phyloP scores from a whole-genome alignment of 1,140 invertebrate genomes.

The Sinonovacula constricta region DNA sequence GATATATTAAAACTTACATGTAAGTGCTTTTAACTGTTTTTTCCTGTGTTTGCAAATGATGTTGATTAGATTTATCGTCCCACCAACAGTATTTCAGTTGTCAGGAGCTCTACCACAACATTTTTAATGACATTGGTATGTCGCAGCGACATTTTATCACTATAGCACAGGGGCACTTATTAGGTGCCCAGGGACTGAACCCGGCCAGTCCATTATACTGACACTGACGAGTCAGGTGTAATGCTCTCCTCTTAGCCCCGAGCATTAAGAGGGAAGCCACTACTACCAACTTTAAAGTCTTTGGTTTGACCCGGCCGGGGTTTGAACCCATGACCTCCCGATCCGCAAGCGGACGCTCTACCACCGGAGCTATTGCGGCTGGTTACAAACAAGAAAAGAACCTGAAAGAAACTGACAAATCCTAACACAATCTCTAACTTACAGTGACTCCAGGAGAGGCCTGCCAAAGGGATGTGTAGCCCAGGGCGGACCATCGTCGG shows the following conservation, averaged over 20 bases:
- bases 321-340: background rate
- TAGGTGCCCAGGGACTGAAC: background rate
- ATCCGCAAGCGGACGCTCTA: too few species aligned
- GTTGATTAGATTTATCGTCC: too few species aligned
- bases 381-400: too few species aligned
- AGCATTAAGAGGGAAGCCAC: background rate
- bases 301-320: background rate
- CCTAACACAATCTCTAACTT: slow-evolving; percentile 75
- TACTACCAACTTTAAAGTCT: background rate
- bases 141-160: background rate
- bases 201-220: background rate
- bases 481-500: slow-evolving; percentile 83
- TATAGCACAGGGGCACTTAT: too few species aligned
- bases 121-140: too few species aligned
- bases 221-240: background rate
- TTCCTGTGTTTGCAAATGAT: background rate
- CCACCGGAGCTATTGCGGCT: too few species aligned
- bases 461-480: slow-evolving; percentile 91
- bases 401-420: background rate
- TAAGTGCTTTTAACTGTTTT: too few species aligned
- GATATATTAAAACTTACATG: too few species aligned
- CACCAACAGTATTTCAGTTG: too few species aligned
- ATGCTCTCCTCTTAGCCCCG: background rate
- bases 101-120: too few species aligned
- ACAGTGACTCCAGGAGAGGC: slow-evolving; percentile 90